Evolutionary conservation across 2,888 invertebrate species (phyloP), one percentile per base, ranked within the genome.

Genomic region (Pimpla rufipes): DNA sequence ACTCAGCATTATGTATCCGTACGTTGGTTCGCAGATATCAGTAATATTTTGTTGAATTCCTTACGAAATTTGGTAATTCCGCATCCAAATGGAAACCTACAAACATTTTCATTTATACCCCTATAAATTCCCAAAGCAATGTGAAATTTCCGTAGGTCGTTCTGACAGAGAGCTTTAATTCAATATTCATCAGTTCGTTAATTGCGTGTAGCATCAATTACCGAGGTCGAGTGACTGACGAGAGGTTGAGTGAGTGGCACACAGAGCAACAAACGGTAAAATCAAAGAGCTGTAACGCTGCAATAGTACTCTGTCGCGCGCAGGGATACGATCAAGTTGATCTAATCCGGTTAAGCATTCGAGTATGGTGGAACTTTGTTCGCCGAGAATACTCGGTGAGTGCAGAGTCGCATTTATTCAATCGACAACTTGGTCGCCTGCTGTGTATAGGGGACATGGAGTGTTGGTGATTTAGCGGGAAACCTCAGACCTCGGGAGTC

Each of bases 401-500:
- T 37, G 62, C 37, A 37, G 10, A 62, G 37, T 62, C 10, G 62
- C 37, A 40, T 62, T 62, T 62, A 62, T 40, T 62, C 37, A 62
- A 62, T 62, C 62, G 62, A 62, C 62, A 40, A 62, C 13, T 62
- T 18, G 18, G 18, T 37, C 40, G 37, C 16, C 16, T 40, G 40
- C 62, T 62, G 62, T 62, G 37, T 62, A 40, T 62, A 62, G 62
- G 18, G 8, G 5, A 8, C 62, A 37, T 23, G 37, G 62, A 62
- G 62, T 62, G 62, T 62, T 40, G 62, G 16, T 62, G 62, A 62
- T 62, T 62, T 62, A 62, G 62, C 62, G 16, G 62, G 10, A 7
- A 62, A 62, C 40, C 62, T 62, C 40, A 62, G 62, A 62, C 37
- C 62, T 62, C 62, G 62, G 16, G 37, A 40, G 62, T 62, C 62